Evolutionary conservation across 2,113 vertebrate species (phyloP), one percentile per base, ranked within the genome.

Genomic region (Sorex araneus): DNA sequence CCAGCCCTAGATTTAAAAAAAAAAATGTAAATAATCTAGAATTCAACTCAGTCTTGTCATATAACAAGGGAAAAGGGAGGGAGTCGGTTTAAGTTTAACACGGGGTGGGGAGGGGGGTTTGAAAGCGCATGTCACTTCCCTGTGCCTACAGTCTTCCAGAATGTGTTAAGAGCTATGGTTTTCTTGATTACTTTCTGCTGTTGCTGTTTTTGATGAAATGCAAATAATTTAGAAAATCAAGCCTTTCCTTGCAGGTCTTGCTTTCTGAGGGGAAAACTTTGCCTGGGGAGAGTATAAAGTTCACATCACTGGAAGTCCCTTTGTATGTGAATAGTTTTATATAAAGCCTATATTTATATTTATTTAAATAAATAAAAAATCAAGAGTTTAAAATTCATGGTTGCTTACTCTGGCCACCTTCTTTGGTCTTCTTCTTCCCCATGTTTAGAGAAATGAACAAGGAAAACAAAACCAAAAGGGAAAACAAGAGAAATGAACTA

Each of bases 291-390:
- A 96, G 89, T 96, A 92, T 92, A 77, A 94, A 96, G 78, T 90
- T 88, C 54, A 8, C 89, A 79, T 96, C 60, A 6, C 86, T 92
- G 93, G 92, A 94, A 80, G 67, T 96, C 90, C 88, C 95, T 97
- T 98, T 98, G 94, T 97, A 96, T 98, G 98, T 98, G 98, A 97
- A 98, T 98, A 98, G 97, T 98, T 98, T 98, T 98, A 98, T 98
- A 99, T 98, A 97, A 98, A 98, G 97, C 97, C 96, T 98, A 98
- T 99, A 99, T 99, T 98, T 99, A 99, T 99, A 99, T 99, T 99
- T 99, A 99, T 99, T 99, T 98, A 99, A 99, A 99, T 99, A 99
- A 99, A 98, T 88, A 81, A 94, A 94, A 91, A 96, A 95, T 18
- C n/a, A 93, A 47, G 87, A 76, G 84, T 88, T 96, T 81, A 64